Evolutionary conservation across 2,113 vertebrate genomes (phyloP).

Genomic region (Nannobrachium achirus): DNA sequence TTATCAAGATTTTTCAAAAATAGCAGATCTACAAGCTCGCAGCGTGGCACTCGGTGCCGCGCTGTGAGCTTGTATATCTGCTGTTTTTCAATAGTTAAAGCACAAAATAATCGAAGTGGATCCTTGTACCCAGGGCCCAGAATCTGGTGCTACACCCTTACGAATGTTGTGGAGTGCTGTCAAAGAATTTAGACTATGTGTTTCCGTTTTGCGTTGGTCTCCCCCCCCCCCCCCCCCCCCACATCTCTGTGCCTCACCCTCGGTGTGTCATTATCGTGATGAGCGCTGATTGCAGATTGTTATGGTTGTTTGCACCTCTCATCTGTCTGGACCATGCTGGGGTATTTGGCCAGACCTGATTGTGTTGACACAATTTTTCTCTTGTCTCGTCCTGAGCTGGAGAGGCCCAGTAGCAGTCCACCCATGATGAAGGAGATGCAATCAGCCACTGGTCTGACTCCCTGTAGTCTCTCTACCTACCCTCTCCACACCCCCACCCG

Average conservation of each 20-base stretch:
- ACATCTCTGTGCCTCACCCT: conserved; percentile 55
- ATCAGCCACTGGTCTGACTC: conserved; percentile 67
- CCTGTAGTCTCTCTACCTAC: background rate
- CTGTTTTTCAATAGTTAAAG: no score
- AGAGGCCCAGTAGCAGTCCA: conserved; percentile 59
- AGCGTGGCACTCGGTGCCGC: no score
- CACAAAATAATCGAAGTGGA: no score
- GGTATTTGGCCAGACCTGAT: conserved; percentile 83
- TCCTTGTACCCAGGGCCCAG: no score
- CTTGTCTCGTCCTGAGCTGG: conserved; percentile 67
- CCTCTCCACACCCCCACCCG: conserved; percentile 12
- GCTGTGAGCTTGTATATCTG: no score
- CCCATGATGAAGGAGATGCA: conserved; percentile 78
- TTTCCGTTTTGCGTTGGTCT: conserved; percentile 32
- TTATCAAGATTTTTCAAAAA: no score
- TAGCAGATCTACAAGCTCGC: no score
- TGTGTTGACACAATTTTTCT: conserved; percentile 77
- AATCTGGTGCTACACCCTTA: no score
- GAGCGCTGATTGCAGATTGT: conserved; percentile 85
- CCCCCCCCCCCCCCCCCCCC: conserved; percentile 41
- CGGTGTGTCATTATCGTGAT: conserved; percentile 79
- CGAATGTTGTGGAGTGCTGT: no score
- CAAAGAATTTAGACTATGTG: conserved; percentile 2
- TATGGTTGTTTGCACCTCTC: conserved; percentile 82
- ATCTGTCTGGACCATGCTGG: conserved; percentile 78